phyloP scores from a whole-genome alignment of 2,113 vertebrate genomes.

The Petaurus breviceps region DNA sequence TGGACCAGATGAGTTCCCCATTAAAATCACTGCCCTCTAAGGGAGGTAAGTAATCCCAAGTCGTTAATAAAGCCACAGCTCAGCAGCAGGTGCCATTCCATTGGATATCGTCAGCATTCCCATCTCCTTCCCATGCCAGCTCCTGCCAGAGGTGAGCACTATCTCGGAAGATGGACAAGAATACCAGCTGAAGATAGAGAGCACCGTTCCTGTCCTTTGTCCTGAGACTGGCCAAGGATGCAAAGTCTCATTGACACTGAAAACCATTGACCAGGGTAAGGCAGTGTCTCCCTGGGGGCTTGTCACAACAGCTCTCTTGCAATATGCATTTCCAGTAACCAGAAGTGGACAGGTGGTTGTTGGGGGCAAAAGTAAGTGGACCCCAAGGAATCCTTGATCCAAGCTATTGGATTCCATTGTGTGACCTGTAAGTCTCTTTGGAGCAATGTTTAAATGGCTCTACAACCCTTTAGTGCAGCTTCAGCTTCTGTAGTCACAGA shows the following conservation, averaged over 20 bases:
- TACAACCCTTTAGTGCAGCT: neutral
- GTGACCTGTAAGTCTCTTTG: neutral
- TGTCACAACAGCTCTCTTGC: neutral
- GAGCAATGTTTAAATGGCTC: neutral
- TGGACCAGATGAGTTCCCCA: neutral
- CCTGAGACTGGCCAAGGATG: slow-evolving; percentile 83
- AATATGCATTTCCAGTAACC: neutral
- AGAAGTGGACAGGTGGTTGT: neutral
- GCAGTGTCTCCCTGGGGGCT: neutral
- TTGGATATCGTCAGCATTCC: neutral
- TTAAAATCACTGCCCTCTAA: neutral
- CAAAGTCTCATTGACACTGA: slow-evolving; percentile 86
- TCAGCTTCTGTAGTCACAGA: neutral
- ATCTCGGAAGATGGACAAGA: slow-evolving; percentile 90
- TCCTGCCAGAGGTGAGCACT: slow-evolving; percentile 84
- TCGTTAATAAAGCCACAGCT: neutral
- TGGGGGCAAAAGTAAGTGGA: neutral
- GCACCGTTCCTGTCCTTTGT: slow-evolving; percentile 90
- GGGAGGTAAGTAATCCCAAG: neutral
- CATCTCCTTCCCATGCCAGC: slow-evolving; percentile 78
- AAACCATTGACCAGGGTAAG: slow-evolving; percentile 86
- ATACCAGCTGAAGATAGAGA: slow-evolving; percentile 87
- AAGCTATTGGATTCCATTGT: neutral
- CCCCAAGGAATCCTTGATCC: neutral
- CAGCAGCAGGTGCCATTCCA: neutral